These are phyloP conservation scores for Chymomyza costata DNA, from an alignment of 1,140 invertebrate genomes.

Conservation along the genomic window DNA sequence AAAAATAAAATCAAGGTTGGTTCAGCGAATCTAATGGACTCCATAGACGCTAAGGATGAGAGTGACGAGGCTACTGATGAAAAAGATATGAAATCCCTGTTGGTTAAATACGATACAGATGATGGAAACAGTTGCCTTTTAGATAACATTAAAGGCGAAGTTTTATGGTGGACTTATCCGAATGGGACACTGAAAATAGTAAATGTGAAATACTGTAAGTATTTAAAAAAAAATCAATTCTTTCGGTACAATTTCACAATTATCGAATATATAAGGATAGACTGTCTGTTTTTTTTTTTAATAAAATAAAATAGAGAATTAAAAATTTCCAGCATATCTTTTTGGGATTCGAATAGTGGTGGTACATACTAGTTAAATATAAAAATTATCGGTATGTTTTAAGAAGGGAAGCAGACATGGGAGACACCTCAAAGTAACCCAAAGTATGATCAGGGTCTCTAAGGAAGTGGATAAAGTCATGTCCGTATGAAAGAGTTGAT, in stretches of 20 bases:
- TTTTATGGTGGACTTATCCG: conserved; percentile 42
- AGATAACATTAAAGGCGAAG: conserved; percentile 50
- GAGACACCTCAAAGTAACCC: no score
- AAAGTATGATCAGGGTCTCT: no score
- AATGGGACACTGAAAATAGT: conserved; percentile 43
- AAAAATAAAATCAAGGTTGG: neutral
- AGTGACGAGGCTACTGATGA: conserved; percentile 12
- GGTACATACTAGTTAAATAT: neutral
- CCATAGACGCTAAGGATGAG: conserved; percentile 15
- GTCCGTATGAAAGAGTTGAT: no score
- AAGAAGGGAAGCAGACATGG: no score
- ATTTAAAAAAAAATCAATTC: neutral
- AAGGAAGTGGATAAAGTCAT: no score
- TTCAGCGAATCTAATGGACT: neutral
- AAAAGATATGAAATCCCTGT: conserved; percentile 32
- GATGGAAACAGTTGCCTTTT: conserved; percentile 54
- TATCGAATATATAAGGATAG: conserved; percentile 1
- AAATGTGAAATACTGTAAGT: conserved; percentile 30
- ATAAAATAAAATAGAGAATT: neutral
- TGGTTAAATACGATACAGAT: conserved; percentile 45
- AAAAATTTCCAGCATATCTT: neutral
- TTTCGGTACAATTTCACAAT: neutral
- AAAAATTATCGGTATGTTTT: conserved; percentile 42
- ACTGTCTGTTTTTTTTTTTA: no score
- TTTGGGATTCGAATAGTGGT: neutral